Conservation (phyloP, 1,140 invertebrate genomes). For the Bathynomus jamesi region DNA sequence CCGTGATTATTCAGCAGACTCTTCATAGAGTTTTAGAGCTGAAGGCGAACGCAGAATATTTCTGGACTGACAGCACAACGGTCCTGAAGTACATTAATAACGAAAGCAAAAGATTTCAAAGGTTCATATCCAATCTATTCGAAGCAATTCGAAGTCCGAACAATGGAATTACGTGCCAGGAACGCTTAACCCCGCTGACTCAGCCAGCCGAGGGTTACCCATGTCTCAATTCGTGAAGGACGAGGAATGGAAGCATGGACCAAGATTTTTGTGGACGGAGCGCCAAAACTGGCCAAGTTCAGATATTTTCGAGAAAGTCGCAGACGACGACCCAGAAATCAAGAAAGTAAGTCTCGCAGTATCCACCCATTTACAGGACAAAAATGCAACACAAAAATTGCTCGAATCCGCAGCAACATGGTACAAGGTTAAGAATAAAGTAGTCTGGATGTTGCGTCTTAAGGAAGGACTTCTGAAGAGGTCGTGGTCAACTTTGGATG, state of each 20-base stretch:
- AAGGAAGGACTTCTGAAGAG: background rate
- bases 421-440: background rate
- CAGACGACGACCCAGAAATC: background rate
- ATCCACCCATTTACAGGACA: background rate
- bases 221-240: background rate
- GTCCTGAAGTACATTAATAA: slow-evolving; percentile 11
- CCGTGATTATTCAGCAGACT: background rate
- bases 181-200: slow-evolving; percentile 15
- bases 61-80: slow-evolving; percentile 15
- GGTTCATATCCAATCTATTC: slow-evolving; percentile 18
- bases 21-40: background rate
- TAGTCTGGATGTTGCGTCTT: slow-evolving; percentile 5
- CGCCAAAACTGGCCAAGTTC: background rate
- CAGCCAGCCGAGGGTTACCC: slow-evolving; percentile 6
- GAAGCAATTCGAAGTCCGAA: slow-evolving; percentile 7
- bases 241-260: background rate
- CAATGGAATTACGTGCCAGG: slow-evolving; percentile 25
- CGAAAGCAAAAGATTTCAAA: slow-evolving; percentile 9
- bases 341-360: slow-evolving; percentile 3
- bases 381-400: background rate
- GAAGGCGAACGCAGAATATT: background rate
- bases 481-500: background rate
- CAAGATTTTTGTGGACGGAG: background rate
- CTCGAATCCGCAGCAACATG: background rate
- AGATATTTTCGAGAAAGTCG: background rate